phyloP scores from a whole-genome alignment of 2,113 vertebrate species.

The Setophaga coronata region DNA sequence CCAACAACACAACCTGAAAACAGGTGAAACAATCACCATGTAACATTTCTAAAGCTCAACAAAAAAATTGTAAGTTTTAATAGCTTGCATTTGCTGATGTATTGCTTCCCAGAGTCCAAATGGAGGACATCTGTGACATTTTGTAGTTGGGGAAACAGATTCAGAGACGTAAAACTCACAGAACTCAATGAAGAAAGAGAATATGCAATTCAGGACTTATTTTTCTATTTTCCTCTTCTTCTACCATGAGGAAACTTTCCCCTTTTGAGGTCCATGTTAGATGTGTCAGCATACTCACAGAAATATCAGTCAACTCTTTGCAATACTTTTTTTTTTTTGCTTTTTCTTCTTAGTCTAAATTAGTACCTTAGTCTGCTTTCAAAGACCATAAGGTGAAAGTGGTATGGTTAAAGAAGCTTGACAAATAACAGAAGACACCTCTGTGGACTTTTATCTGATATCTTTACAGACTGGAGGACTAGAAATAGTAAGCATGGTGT shows the following conservation, averaged over 20 bases:
- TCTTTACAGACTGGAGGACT: not conserved
- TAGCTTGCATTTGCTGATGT: not conserved
- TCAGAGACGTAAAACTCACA: not conserved
- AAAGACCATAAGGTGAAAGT: not conserved
- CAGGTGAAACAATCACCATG: fast-evolving
- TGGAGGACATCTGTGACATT: not conserved
- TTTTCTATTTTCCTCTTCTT: not conserved
- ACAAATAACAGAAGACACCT: not conserved
- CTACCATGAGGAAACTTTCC: not conserved
- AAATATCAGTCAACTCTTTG: not conserved
- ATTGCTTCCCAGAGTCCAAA: not conserved
- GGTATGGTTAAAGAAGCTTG: not conserved
- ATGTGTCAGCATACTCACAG: not conserved
- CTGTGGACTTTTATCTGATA: not conserved
- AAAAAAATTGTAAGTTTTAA: not conserved
- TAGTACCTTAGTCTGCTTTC: not conserved
- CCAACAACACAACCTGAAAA: not conserved
- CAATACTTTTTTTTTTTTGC: not conserved
- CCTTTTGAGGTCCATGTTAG: not conserved
- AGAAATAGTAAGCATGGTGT: not conserved
- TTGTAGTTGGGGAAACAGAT: not conserved
- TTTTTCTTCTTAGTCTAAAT: not conserved
- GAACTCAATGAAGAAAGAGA: not conserved
- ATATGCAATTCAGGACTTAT: not conserved
- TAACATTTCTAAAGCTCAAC: not conserved